Percentiles rank a stretch among this genome's conserved stretches.
phyloP scores from a whole-genome alignment of 1,140 invertebrate genomes.

The Aphis gossypii region DNA sequence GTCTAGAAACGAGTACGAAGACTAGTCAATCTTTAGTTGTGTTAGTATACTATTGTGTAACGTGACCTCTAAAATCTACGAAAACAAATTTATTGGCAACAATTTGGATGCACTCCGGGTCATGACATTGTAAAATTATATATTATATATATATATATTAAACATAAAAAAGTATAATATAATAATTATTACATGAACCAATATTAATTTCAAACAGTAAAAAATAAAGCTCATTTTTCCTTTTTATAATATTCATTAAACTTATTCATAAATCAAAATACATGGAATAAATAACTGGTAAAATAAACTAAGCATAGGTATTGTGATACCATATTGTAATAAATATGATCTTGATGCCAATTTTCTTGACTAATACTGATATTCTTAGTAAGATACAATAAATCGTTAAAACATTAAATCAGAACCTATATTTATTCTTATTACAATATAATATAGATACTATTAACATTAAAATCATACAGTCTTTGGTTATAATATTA shows the following conservation, averaged over 20 bases:
- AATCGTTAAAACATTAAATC: background rate
- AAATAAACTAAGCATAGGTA: background rate
- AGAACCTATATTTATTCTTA: background rate
- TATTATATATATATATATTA: background rate
- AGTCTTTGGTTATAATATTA: background rate
- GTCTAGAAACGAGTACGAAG: background rate
- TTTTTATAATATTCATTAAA: background rate
- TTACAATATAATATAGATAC: background rate
- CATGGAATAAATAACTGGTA: background rate
- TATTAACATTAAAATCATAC: background rate
- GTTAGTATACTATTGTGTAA: constrained; percentile 36
- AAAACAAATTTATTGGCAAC: constrained; percentile 56
- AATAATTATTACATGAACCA: background rate
- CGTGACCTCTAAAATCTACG: constrained; percentile 19
- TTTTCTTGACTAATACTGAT: background rate
- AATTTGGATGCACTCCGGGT: constrained; percentile 35
- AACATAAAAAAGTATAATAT: background rate
- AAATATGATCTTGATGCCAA: background rate
- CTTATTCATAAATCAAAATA: background rate
- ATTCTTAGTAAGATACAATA: background rate
- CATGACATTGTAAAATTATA: constrained; percentile 40
- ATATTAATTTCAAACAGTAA: background rate
- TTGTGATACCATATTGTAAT: background rate
- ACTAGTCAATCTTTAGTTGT: background rate
- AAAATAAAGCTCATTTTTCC: background rate